A percentile compares a stretch with the other conserved stretches of the same genome.
Evolutionary conservation across 2,113 vertebrate species (phyloP).

Genomic region (Gavialis gangeticus): DNA sequence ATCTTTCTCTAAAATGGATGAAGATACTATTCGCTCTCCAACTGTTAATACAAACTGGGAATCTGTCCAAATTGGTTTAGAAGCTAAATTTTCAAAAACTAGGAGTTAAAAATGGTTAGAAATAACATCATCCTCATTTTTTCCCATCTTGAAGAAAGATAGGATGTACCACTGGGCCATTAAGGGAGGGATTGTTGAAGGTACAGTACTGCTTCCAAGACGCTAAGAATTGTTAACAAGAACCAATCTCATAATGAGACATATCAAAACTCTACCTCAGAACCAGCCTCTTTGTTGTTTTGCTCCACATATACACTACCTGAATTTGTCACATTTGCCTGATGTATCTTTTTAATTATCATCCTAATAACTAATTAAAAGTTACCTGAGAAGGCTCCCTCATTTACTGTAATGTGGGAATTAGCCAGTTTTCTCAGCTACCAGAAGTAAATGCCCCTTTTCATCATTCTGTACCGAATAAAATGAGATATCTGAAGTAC

Average conservation of each 20-base stretch:
- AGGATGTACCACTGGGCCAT: background rate
- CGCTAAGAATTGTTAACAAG: slow-evolving; percentile 16
- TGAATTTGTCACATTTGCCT: background rate
- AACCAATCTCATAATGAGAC: background rate
- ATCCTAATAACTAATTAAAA: slow-evolving; percentile 13
- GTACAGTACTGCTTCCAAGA: background rate
- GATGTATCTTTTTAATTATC: background rate
- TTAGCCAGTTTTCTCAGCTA: background rate
- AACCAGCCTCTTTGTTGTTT: background rate
- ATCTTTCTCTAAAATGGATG: background rate
- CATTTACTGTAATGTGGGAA: background rate
- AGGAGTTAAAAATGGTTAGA: slow-evolving; percentile 6
- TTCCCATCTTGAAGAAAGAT: background rate
- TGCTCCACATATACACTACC: background rate
- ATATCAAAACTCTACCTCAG: background rate
- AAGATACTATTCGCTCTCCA: background rate
- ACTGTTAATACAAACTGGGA: background rate
- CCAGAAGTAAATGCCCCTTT: background rate
- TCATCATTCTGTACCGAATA: background rate
- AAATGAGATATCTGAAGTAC: background rate
- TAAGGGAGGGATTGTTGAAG: background rate
- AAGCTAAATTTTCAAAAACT: background rate
- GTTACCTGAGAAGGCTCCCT: background rate
- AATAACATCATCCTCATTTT: background rate
- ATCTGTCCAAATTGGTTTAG: background rate